A percentile compares a stretch with the other conserved stretches of the same genome.
Evolutionary conservation across 1,140 invertebrate genomes (phyloP).

Genomic region (Vollenhovia emeryi): DNA sequence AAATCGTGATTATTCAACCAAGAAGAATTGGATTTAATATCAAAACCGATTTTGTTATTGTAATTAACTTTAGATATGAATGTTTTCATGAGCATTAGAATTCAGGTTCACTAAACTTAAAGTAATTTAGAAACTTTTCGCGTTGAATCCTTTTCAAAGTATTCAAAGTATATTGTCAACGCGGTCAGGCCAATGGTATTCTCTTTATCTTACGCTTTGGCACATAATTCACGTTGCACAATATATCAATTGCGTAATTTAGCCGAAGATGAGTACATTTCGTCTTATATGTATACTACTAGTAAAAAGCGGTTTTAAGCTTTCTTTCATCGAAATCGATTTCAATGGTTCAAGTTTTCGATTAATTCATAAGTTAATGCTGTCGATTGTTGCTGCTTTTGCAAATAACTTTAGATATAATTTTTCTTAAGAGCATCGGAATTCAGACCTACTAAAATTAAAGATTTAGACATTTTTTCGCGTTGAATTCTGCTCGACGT

Average conservation of each 20-base stretch:
- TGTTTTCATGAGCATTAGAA: background rate
- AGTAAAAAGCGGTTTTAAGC: too few species aligned
- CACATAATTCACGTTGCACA: constrained; percentile 78
- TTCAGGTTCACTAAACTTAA: background rate
- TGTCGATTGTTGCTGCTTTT: too few species aligned
- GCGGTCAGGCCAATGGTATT: constrained; percentile 38
- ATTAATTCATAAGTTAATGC: too few species aligned
- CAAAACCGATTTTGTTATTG: background rate
- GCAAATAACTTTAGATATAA: too few species aligned
- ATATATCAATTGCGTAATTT: constrained; percentile 68
- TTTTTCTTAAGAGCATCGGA: too few species aligned
- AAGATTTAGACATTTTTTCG: too few species aligned
- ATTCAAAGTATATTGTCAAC: background rate
- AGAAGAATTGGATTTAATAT: background rate
- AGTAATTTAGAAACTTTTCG: background rate
- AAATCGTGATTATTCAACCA: background rate
- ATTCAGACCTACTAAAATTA: too few species aligned
- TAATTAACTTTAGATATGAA: background rate
- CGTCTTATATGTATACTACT: too few species aligned
- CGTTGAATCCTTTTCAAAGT: background rate
- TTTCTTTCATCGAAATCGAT: too few species aligned
- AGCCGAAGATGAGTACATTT: constrained; percentile 42
- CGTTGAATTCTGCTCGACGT: too few species aligned
- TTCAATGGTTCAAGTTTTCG: too few species aligned
- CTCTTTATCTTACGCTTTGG: constrained; percentile 74